Percentiles rank a stretch among this genome's conserved stretches.
phyloP scores from a whole-genome alignment of 2,113 vertebrate species.

The Clinocottus analis region DNA sequence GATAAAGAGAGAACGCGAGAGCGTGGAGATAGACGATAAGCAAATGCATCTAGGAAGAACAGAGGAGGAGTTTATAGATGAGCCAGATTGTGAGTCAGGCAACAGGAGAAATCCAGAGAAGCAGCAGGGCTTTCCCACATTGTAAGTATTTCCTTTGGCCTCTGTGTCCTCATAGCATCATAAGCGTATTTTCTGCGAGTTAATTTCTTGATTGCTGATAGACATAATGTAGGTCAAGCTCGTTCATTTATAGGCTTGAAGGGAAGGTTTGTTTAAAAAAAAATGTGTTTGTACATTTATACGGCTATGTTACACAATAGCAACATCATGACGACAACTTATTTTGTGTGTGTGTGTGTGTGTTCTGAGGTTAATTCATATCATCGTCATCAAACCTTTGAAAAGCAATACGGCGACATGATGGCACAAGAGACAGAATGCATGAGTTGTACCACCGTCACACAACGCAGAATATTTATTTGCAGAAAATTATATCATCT shows the following conservation, averaged over 20 bases:
- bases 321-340: slow-evolving; percentile 42
- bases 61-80: slow-evolving; percentile 82
- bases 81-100: slow-evolving; percentile 82
- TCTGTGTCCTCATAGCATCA: slow-evolving; percentile 44
- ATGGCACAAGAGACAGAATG: slow-evolving; percentile 27
- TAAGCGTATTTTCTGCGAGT: slow-evolving; percentile 42
- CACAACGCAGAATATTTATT: slow-evolving; percentile 1
- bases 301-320: slow-evolving; percentile 62
- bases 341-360: slow-evolving; percentile 27
- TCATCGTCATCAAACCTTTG: slow-evolving; percentile 14
- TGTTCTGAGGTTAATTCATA: slow-evolving; percentile 37
- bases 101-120: slow-evolving; percentile 80
- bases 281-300: slow-evolving; percentile 79
- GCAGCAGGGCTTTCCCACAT: slow-evolving; percentile 77
- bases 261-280: slow-evolving; percentile 61
- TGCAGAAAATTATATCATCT: slow-evolving; percentile 16
- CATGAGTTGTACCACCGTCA: background rate
- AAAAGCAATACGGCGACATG: slow-evolving; percentile 59
- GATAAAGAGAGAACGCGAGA: slow-evolving; percentile 55
- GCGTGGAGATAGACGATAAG: slow-evolving; percentile 54
- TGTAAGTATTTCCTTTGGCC: slow-evolving; percentile 84
- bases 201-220: slow-evolving; percentile 39
- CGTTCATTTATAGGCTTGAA: slow-evolving; percentile 59
- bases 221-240: slow-evolving; percentile 38
- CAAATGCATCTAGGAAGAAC: slow-evolving; percentile 53